phyloP scores from a whole-genome alignment of 2,113 vertebrate genomes.

The Hydrochoerus hydrochaeris region DNA sequence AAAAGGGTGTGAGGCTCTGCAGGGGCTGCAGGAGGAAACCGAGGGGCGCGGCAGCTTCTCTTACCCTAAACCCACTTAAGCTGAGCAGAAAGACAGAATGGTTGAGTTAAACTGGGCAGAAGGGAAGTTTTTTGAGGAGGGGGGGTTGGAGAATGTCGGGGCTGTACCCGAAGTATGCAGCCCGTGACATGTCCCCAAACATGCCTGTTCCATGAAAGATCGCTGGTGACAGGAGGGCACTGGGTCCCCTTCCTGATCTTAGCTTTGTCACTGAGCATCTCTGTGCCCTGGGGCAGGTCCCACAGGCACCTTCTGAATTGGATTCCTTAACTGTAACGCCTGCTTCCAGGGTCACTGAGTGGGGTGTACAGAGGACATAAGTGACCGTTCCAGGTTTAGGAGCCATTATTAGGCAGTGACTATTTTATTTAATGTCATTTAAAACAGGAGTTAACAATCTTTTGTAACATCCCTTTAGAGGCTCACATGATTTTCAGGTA shows the following conservation, averaged over 20 bases:
- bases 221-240: neutral
- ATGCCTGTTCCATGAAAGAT: neutral
- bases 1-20: neutral
- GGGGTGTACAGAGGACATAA: neutral
- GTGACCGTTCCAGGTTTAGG: neutral
- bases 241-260: neutral
- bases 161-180: neutral
- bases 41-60: constrained; percentile 25
- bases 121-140: neutral
- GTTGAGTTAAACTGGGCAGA: constrained; percentile 59
- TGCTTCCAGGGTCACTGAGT: neutral
- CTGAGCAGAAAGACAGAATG: neutral
- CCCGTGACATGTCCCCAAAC: neutral
- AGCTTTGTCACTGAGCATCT: neutral
- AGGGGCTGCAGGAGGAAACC: neutral
- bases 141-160: neutral
- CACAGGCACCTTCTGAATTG: neutral
- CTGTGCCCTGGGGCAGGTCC: neutral
- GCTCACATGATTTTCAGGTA: neutral
- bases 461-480: neutral
- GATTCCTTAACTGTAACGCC: neutral
- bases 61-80: constrained; percentile 31
- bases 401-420: neutral
- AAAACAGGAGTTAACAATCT: neutral
- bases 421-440: constrained; percentile 16